Evolutionary conservation across 2,888 invertebrate species (phyloP).

Genomic region (Ormyrus labotus): DNA sequence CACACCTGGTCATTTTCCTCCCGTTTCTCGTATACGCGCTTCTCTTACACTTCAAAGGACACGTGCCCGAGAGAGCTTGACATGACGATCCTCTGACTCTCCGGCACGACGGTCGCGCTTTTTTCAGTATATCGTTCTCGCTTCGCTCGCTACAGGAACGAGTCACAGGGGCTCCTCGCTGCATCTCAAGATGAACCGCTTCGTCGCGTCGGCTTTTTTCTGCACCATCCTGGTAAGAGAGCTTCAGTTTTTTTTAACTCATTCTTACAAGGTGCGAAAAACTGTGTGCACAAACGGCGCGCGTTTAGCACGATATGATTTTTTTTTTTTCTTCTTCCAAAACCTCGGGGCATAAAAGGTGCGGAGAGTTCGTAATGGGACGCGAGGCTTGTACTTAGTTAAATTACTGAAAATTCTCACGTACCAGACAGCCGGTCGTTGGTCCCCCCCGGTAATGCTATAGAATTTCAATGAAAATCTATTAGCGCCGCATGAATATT

Average conservation of each 20-base stretch:
- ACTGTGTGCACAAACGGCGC: no score
- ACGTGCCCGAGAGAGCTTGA: background rate
- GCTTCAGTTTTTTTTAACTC: no score
- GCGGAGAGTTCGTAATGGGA: conserved; percentile 17
- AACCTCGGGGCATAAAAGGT: background rate
- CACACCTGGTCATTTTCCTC: no score
- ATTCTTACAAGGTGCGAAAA: no score
- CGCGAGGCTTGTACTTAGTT: background rate
- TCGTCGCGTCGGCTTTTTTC: no score
- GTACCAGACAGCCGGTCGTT: conserved; percentile 34
- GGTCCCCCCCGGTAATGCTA: background rate
- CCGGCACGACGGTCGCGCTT: no score
- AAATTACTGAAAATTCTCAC: conserved; percentile 47
- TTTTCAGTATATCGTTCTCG: no score
- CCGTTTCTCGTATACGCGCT: background rate
- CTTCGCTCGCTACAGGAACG: no score
- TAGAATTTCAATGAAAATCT: background rate
- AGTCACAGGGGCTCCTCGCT: no score
- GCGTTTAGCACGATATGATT: background rate
- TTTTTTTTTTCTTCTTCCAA: background rate
- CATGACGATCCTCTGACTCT: background rate
- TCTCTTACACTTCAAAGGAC: no score
- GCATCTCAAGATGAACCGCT: no score
- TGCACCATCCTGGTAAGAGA: no score
- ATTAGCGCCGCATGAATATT: background rate